phyloP scores from a whole-genome alignment of 1,140 invertebrate species.

The Drosophila pruinosa region DNA sequence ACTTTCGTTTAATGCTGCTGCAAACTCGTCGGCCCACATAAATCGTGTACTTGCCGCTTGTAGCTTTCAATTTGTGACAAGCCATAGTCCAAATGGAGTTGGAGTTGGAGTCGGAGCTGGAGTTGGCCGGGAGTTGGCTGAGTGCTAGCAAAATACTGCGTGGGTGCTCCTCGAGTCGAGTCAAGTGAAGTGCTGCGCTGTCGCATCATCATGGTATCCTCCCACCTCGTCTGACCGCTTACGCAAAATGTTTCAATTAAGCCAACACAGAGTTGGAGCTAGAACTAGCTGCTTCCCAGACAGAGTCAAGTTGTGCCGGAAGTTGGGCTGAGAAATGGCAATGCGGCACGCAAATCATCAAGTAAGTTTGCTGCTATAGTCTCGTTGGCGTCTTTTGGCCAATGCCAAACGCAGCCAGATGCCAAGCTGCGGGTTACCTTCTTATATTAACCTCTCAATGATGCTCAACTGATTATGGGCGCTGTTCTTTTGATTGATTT shows the following conservation, averaged over 20 bases:
- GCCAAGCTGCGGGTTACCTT: slow-evolving; percentile 56
- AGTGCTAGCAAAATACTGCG: slow-evolving; percentile 60
- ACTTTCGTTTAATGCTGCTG: slow-evolving; percentile 47
- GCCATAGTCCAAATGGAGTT: slow-evolving; percentile 40
- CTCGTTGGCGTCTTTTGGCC: not conserved
- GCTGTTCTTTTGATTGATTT: slow-evolving; percentile 64
- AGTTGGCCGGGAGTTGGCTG: slow-evolving; percentile 21
- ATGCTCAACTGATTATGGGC: slow-evolving; percentile 32
- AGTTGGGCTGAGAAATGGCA: slow-evolving; percentile 71
- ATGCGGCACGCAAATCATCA: slow-evolving; percentile 75
- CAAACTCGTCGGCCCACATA: slow-evolving; percentile 62
- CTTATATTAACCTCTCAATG: slow-evolving; percentile 15
- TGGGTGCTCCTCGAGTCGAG: slow-evolving; percentile 51
- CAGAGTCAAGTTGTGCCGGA: slow-evolving; percentile 48
- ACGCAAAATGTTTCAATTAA: slow-evolving; percentile 81
- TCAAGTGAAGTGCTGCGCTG: not conserved
- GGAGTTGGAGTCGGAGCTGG: not conserved
- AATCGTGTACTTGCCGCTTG: slow-evolving; percentile 79
- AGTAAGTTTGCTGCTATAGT: slow-evolving; percentile 6
- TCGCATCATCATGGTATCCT: slow-evolving; percentile 5
- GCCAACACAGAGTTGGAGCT: slow-evolving; percentile 3
- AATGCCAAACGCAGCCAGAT: slow-evolving; percentile 44
- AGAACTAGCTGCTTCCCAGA: not conserved
- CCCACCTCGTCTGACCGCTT: slow-evolving; percentile 65
- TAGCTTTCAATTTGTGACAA: slow-evolving; percentile 80